Evolutionary conservation across 2,113 vertebrate species (phyloP), one percentile per base, ranked within the genome.

Genomic region (Thalassoma bifasciatum): DNA sequence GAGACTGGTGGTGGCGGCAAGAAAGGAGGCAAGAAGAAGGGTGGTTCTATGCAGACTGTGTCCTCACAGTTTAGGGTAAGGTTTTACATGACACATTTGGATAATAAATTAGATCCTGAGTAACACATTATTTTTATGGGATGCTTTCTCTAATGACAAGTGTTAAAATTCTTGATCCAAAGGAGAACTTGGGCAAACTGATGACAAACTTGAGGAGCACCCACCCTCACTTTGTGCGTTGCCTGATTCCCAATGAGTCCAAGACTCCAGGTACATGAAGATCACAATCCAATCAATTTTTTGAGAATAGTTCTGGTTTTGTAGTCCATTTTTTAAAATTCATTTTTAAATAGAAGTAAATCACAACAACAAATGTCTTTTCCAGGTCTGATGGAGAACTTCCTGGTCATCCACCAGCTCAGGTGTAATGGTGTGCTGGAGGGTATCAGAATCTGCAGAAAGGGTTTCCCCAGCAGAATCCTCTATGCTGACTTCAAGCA

Each of bases 11-110:
- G 2, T 8, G 24, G n/a, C n/a, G n/a, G 30, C 17, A 88, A 82
- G 61, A 90, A 90, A 78, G 88, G 84, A 78, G 88, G 82, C 75
- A 90, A 90, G 82, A 90, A 88, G 84, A 90, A 87, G 86, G 88
- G 88, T 78, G 85, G 86, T 8, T 90, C 88, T 38, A 90, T 90
- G 88, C 88, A 90, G 75, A 90, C 88, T 47, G 88, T 90, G 82
- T 90, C 88, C 37, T 90, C 88, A 66, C 88, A 90, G 82, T 90
- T 90, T 4, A 88, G 88, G 53, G 89, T 90, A 72, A 83, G 75
- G 1, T 57, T 62, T 64, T 10, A 30, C 5, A 26, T 26, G n/a
- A 1, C 2, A 53, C 38, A 56, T 7, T 2, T 10, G 17, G 1
- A 10, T 66, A 21, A 36, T 16, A 13, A 21, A 44, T 58, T 3